Conservation (phyloP, 2,888 invertebrate species). For the Caenorhabditis sp. region DNA sequence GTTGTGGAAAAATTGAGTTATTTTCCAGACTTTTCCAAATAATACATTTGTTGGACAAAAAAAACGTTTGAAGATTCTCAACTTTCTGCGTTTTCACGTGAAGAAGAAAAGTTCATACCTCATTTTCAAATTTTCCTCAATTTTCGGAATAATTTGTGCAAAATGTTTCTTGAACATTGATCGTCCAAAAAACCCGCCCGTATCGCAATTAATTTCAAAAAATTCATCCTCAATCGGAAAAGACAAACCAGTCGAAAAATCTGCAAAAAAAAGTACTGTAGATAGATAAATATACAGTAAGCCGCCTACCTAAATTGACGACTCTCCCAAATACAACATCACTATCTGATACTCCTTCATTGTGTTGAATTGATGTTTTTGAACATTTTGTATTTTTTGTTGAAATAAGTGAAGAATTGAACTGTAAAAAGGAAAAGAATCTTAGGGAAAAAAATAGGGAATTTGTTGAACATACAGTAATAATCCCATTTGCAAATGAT, state of each 20-base stretch:
- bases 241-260: constrained; percentile 14
- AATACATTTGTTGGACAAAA: too few relatives aligned
- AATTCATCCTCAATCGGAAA: constrained; percentile 32
- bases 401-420: constrained; percentile 17
- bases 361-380: constrained; percentile 33
- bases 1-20: too few relatives aligned
- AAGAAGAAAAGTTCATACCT: constrained; percentile 21
- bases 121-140: constrained; percentile 14
- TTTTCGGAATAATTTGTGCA: constrained; percentile 27
- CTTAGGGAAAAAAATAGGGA: neutral
- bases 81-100: too few relatives aligned
- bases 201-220: constrained; percentile 45
- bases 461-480: constrained; percentile 17
- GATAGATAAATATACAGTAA: too few relatives aligned
- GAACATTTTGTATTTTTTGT: constrained; percentile 34
- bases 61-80: too few relatives aligned
- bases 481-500: constrained; percentile 31
- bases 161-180: constrained; percentile 35
- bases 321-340: constrained; percentile 37
- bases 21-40: too few relatives aligned
- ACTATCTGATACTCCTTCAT: constrained; percentile 47
- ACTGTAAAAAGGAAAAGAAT: constrained; percentile 33
- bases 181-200: constrained; percentile 8
- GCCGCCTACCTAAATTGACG: neutral
- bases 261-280: neutral